Conservation (phyloP, 2,888 invertebrate species). For the Drosophila infuscata region DNA sequence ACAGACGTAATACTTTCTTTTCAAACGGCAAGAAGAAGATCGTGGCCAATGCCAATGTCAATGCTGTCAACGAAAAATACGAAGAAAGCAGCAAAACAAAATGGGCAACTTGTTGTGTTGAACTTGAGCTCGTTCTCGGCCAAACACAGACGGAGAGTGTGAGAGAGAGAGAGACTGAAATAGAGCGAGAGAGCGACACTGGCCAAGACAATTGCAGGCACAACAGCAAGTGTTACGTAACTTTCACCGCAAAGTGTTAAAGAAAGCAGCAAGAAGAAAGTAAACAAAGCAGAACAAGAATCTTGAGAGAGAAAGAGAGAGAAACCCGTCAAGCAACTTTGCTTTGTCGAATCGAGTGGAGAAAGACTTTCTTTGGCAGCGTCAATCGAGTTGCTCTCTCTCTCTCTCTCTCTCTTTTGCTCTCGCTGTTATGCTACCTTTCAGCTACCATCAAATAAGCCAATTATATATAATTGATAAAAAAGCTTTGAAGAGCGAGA, state of each 20-base stretch:
- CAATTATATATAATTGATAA: conserved; percentile 15
- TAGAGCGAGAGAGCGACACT: conserved; percentile 12
- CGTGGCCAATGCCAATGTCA: conserved; percentile 57
- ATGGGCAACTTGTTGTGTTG: conserved; percentile 56
- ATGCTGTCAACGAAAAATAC: conserved; percentile 41
- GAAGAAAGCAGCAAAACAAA: conserved; percentile 81
- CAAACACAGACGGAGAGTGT: conserved; percentile 26
- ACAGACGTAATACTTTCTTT: conserved; percentile 73
- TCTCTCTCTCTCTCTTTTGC: conserved; percentile 7
- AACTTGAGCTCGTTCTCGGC: conserved; percentile 75
- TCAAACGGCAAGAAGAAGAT: conserved; percentile 27
- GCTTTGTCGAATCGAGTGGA: conserved; percentile 6
- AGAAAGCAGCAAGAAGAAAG: conserved; percentile 70
- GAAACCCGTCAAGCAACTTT: conserved; percentile 39
- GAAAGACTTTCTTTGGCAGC: conserved; percentile 53
- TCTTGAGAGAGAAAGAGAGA: conserved; percentile 29
- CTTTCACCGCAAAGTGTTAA: conserved; percentile 76
- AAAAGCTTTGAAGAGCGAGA: background rate
- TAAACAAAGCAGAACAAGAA: conserved; percentile 63
- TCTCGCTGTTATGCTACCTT: background rate
- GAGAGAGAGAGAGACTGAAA: conserved; percentile 1
- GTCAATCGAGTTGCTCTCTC: conserved; percentile 29
- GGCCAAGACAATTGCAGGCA: conserved; percentile 44
- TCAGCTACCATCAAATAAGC: conserved; percentile 20
- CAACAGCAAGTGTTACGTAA: conserved; percentile 77